Evolutionary conservation across 2,797 vertebrate species (phyloP), one percentile per base, ranked within the genome.

Genomic region (Phyllotis vaccarum): DNA sequence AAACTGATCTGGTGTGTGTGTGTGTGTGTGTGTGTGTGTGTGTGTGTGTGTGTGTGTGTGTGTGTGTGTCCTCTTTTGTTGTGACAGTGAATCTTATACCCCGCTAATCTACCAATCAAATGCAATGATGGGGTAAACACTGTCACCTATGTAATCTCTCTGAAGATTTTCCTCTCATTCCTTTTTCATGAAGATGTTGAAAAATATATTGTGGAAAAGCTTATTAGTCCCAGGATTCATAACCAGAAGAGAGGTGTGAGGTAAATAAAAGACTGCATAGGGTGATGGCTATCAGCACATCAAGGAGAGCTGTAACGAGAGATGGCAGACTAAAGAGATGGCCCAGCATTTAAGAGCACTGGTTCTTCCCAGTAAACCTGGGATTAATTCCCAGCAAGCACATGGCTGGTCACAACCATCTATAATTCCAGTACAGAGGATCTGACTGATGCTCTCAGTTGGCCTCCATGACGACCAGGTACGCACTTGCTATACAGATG

Each of bases 101-200:
- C 83, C 93, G 60, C 87, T 86, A 86, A 96, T 94, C 90, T 94
- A 88, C 64, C 90, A 40, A 37, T 21, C 13, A 16, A 75, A 17
- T 29, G 14, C 9, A 62, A 0, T 2, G 2, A 13, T 60, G 52
- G 21, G 81, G 43, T 34, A 70, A 58, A 70, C 58, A 62, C 16
- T 13, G 0, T 52, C 9, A 37, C 7, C 40, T 14, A 9, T 52
- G 16, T 5, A 49, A 2, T 37, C 34, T 68, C 56, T 85, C 72
- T 64, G 40, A 52, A 88, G 66, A 31, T 81, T n/a, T 60, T 24
- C 54, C 60, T 76, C 37, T 9, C 0, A 22, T 13, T 52, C 14
- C 34, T 31, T 86, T 85, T 90, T 37, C 70, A 68, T 27, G n/a
- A 79, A 87, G 31, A 56, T 43, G 76, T 31, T 76, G 24, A n/a